phyloP scores from a whole-genome alignment of 2,797 vertebrate genomes.

The Triplophysa yarkandensis region DNA sequence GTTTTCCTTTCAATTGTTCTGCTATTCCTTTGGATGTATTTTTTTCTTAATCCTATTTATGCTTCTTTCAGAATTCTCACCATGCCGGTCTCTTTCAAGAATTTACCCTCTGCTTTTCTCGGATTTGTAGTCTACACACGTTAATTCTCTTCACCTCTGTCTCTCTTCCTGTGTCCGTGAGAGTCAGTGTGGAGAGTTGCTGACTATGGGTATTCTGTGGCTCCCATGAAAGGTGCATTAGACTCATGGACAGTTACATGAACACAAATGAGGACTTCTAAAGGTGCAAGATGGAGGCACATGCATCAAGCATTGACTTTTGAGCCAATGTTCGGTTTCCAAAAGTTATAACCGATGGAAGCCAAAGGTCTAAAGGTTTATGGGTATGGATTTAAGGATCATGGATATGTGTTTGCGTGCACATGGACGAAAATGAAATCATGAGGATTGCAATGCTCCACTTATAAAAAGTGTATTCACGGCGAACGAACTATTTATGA shows the following conservation, averaged over 20 bases:
- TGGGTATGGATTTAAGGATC: slow-evolving; percentile 13
- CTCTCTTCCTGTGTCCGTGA: slow-evolving; percentile 28
- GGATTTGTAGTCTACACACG: slow-evolving; percentile 49
- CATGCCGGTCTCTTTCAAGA: background rate
- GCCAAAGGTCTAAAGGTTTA: background rate
- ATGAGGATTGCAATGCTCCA: background rate
- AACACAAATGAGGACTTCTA: slow-evolving; percentile 15
- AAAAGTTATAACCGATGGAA: background rate
- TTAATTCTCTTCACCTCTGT: slow-evolving; percentile 23
- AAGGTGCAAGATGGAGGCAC: slow-evolving; percentile 29
- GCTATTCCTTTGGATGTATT: background rate
- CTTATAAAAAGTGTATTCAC: slow-evolving; percentile 61
- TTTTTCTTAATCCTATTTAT: background rate
- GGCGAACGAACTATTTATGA: slow-evolving; percentile 74
- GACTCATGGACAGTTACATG: background rate
- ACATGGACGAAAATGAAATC: background rate
- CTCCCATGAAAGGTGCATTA: slow-evolving; percentile 31
- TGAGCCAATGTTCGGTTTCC: background rate
- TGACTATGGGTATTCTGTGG: slow-evolving; percentile 31
- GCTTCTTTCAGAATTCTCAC: background rate
- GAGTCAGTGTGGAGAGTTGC: slow-evolving; percentile 9
- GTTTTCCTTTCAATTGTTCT: background rate
- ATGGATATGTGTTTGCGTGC: background rate
- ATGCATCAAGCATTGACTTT: slow-evolving; percentile 6
- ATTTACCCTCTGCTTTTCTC: slow-evolving; percentile 44